Percentiles rank a stretch among this genome's conserved stretches.
Evolutionary conservation across 2,888 invertebrate genomes (phyloP).

Genomic region (Mythimna albipuncta): DNA sequence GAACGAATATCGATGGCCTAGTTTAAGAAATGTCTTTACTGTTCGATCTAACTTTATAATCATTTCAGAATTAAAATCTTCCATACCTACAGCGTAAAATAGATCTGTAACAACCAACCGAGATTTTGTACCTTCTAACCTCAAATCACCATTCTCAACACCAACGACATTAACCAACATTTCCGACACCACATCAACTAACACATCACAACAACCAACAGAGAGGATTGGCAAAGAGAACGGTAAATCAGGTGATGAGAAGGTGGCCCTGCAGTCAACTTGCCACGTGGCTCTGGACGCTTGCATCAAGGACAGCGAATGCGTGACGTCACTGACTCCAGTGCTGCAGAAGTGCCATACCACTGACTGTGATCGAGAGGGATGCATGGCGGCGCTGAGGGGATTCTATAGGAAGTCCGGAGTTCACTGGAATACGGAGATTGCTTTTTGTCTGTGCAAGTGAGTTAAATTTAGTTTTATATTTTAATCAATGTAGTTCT

Average conservation of each 20-base stretch:
- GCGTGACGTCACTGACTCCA: conserved; percentile 95
- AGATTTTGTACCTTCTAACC: conserved; percentile 19
- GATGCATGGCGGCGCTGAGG: conserved; percentile 96
- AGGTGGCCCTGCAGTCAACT: conserved; percentile 94
- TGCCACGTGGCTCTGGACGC: conserved; percentile 96
- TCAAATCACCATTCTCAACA: conserved; percentile 36
- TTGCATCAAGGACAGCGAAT: conserved; percentile 95
- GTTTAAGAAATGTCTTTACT: conserved; percentile 21
- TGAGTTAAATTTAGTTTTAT: conserved; percentile 85
- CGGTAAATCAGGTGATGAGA: conserved; percentile 89
- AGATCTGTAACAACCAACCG: not conserved
- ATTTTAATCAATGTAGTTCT: not conserved
- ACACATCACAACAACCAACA: conserved; percentile 82
- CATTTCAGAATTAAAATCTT: conserved; percentile 9
- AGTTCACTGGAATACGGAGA: conserved; percentile 96
- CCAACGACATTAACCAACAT: conserved; percentile 39
- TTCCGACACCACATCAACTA: conserved; percentile 68
- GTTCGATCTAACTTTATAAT: conserved; percentile 21
- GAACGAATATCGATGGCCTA: conserved; percentile 36
- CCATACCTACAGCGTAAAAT: not conserved
- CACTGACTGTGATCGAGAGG: conserved; percentile 94
- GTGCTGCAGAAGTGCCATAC: conserved; percentile 95
- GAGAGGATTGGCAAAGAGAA: conserved; percentile 90
- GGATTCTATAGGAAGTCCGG: conserved; percentile 96
- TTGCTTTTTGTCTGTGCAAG: conserved; percentile 98